Percentiles rank a stretch among this genome's conserved stretches.
phyloP scores from a whole-genome alignment of 2,113 vertebrate genomes.

The Aix galericulata region DNA sequence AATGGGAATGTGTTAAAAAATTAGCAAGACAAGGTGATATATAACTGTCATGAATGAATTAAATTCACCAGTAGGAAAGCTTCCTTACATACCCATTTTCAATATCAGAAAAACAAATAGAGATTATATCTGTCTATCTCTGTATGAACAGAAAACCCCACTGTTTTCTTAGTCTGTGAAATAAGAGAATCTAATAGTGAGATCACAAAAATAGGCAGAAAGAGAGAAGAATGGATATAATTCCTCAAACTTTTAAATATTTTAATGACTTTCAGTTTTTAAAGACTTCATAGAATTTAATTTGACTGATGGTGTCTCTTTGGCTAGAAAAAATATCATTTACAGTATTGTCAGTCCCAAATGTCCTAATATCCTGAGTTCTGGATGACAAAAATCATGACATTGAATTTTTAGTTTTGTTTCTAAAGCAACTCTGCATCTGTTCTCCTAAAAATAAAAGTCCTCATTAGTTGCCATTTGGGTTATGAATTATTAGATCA shows the following conservation, averaged over 20 bases:
- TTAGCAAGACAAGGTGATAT: background rate
- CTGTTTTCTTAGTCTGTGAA: background rate
- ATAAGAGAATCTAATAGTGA: background rate
- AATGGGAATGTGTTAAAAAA: background rate
- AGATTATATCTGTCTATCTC: background rate
- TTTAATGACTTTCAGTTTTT: background rate
- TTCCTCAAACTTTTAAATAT: background rate
- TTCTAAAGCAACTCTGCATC: slow-evolving; percentile 30
- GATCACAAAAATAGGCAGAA: background rate
- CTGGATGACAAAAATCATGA: slow-evolving; percentile 42
- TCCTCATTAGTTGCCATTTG: slow-evolving; percentile 52
- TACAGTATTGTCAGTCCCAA: background rate
- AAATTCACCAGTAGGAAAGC: background rate
- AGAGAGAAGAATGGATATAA: background rate
- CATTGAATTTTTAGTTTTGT: slow-evolving; percentile 12
- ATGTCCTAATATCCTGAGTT: background rate
- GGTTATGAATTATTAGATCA: slow-evolving; percentile 44
- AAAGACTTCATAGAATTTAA: background rate
- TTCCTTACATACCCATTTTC: background rate
- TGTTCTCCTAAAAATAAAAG: slow-evolving; percentile 60
- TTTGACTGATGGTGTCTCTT: background rate
- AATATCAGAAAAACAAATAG: background rate
- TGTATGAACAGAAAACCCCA: background rate
- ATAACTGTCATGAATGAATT: background rate
- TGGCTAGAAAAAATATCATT: background rate